Conservation (phyloP, 2,888 invertebrate species). For the Tenthredo livida region DNA sequence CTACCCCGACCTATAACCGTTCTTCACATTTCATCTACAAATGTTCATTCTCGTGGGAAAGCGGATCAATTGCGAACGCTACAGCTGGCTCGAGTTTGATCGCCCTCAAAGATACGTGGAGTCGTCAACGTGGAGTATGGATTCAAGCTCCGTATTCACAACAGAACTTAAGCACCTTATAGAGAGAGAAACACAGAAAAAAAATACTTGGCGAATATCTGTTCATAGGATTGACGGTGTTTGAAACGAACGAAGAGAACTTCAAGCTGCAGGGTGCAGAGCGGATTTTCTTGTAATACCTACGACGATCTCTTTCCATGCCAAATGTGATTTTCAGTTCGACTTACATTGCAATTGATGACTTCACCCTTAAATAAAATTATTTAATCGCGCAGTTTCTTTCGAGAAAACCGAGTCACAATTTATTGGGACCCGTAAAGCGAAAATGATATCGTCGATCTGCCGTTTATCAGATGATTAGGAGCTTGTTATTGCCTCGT, state of each 20-base stretch:
- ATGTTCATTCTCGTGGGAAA: neutral
- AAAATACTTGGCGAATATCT: neutral
- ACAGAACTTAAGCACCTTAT: neutral
- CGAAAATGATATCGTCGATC: neutral
- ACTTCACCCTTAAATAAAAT: too few relatives aligned
- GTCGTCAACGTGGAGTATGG: neutral
- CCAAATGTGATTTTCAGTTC: neutral
- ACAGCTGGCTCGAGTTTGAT: constrained; percentile 1
- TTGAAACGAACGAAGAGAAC: neutral
- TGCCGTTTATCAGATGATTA: neutral
- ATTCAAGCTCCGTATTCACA: neutral
- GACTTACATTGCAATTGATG: neutral
- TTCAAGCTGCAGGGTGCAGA: neutral
- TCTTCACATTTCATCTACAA: neutral
- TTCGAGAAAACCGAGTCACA: too few relatives aligned
- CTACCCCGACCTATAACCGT: neutral
- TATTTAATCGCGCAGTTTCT: too few relatives aligned
- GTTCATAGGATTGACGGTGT: neutral
- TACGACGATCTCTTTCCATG: neutral
- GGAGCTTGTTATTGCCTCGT: neutral
- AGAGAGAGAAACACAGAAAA: neutral
- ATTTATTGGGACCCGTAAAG: too few relatives aligned
- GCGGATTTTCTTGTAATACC: neutral
- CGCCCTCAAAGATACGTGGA: neutral
- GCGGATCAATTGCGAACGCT: constrained; percentile 8